Percentiles rank a stretch among this genome's conserved stretches.
Evolutionary conservation across 2,113 vertebrate genomes (phyloP).

Genomic region (Phalacrocorax aristotelis): DNA sequence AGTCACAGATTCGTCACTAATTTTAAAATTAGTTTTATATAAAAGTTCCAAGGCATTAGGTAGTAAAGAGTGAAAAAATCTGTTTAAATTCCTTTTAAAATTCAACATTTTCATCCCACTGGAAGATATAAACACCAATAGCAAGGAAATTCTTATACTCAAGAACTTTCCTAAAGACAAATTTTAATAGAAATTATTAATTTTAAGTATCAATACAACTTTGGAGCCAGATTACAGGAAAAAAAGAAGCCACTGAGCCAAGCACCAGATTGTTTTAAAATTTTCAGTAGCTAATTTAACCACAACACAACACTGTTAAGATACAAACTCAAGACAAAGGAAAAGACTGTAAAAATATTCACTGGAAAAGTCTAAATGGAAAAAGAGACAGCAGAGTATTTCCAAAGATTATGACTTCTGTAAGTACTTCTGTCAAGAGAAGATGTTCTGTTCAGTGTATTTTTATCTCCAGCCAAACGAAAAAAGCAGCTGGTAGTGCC

Average conservation of each 20-base stretch:
- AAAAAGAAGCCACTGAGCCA: neutral
- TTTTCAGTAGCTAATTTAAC: neutral
- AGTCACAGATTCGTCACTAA: neutral
- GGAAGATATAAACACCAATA: neutral
- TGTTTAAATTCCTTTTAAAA: neutral
- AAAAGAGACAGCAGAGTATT: neutral
- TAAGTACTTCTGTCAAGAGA: constrained; percentile 54
- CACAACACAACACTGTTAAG: neutral
- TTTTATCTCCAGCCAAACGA: constrained; percentile 61
- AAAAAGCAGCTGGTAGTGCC: constrained; percentile 69
- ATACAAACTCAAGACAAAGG: neutral
- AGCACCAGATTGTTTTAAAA: neutral
- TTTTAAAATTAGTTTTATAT: neutral
- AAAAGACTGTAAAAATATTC: neutral
- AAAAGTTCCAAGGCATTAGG: neutral
- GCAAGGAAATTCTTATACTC: neutral
- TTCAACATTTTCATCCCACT: neutral
- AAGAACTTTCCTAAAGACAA: neutral
- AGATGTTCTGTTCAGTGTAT: constrained; percentile 58
- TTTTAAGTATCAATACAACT: neutral
- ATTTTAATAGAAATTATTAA: neutral
- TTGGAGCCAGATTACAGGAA: neutral
- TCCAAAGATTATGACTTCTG: constrained; percentile 27
- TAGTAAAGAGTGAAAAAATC: neutral
- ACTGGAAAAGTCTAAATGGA: neutral